phyloP scores from a whole-genome alignment of 2,797 vertebrate species.

The Myripristis murdjan region DNA sequence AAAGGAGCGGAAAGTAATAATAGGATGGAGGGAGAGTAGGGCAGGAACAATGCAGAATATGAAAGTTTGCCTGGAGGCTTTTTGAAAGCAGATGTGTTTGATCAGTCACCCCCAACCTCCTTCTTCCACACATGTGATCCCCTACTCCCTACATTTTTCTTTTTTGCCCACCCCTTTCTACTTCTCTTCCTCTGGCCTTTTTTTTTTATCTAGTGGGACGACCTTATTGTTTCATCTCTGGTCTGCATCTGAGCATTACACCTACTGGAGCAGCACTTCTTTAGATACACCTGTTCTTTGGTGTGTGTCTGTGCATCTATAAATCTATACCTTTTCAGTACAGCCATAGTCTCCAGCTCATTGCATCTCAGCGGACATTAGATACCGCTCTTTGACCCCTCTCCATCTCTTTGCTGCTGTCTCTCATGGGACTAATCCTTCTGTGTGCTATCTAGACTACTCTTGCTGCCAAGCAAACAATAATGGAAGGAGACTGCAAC shows the following conservation, averaged over 20 bases:
- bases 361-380: slow-evolving; percentile 25
- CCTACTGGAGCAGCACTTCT: slow-evolving; percentile 14
- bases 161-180: slow-evolving; percentile 1
- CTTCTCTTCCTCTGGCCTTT: neutral
- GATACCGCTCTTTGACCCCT: slow-evolving; percentile 40
- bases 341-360: slow-evolving; percentile 14
- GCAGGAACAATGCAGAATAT: slow-evolving; percentile 2
- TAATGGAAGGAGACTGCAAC: neutral
- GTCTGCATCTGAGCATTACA: neutral
- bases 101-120: neutral
- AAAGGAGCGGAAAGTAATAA: slow-evolving; percentile 3
- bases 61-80: neutral
- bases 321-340: neutral
- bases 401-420: neutral
- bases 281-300: slow-evolving; percentile 41
- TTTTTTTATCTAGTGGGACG: neutral
- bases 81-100: slow-evolving; percentile 4
- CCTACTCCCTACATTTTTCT: neutral
- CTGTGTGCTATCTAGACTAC: neutral
- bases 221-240: slow-evolving; percentile 42
- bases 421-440: neutral
- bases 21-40: neutral
- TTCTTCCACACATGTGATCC: slow-evolving; percentile 3
- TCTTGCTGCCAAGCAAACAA: neutral
- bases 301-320: slow-evolving; percentile 13